Evolutionary conservation across 2,888 invertebrate genomes (phyloP).

Genomic region (Gymnosoma rotundatum): DNA sequence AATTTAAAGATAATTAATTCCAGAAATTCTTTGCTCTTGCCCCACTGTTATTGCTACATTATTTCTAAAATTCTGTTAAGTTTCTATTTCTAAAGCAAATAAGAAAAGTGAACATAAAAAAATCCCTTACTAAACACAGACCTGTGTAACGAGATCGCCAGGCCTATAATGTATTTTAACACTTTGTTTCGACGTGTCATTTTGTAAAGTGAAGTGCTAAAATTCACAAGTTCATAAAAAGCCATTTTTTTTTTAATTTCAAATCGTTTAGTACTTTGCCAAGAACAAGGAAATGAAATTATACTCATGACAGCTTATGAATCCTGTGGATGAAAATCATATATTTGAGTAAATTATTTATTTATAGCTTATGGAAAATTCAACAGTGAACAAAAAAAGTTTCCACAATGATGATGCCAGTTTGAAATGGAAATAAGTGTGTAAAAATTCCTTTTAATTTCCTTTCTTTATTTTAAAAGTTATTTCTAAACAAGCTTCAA

Average conservation of each 20-base stretch:
- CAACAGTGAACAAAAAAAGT: not conserved
- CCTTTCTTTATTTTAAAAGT: no score
- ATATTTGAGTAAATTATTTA: not conserved
- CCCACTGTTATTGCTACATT: conserved; percentile 32
- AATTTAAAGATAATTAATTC: no score
- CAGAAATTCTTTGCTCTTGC: not conserved
- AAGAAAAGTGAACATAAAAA: not conserved
- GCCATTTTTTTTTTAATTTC: conserved; percentile 8
- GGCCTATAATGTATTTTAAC: conserved; percentile 51
- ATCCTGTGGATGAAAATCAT: conserved; percentile 21
- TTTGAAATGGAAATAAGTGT: no score
- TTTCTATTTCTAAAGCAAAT: conserved; percentile 23
- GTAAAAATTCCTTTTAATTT: no score
- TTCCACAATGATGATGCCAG: not conserved
- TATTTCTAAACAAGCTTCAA: no score
- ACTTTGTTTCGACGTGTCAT: conserved; percentile 51
- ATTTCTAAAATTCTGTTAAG: conserved; percentile 1
- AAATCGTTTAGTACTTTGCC: not conserved
- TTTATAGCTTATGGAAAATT: not conserved
- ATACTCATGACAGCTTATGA: conserved; percentile 27
- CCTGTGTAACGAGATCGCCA: not conserved
- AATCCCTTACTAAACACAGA: conserved; percentile 4
- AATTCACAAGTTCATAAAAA: conserved; percentile 63
- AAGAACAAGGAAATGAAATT: conserved; percentile 36
- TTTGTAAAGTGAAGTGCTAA: conserved; percentile 58